Evolutionary conservation across 2,888 invertebrate genomes (phyloP).

Genomic region (Mythimna loreyi): DNA sequence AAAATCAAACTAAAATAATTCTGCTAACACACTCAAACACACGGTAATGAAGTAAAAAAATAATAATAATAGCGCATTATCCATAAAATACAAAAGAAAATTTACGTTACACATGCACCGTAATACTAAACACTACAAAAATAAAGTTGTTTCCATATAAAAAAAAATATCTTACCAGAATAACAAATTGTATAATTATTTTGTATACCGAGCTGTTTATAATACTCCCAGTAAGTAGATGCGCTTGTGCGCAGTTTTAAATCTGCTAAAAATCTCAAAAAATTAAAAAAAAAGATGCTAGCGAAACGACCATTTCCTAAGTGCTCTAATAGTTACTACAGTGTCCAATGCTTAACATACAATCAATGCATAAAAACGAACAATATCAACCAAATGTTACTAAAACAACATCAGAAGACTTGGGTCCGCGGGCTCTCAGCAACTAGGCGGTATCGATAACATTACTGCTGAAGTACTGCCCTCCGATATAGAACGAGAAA

Average conservation of each 20-base stretch:
- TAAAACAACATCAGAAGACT: conserved; percentile 83
- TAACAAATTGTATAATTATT: conserved; percentile 89
- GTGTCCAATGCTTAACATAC: conserved; percentile 83
- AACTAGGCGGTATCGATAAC: conserved; percentile 88
- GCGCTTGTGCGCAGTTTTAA: conserved; percentile 69
- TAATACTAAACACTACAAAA: conserved; percentile 88
- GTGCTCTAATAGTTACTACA: conserved; percentile 89
- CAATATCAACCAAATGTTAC: conserved; percentile 88
- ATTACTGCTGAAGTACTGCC: conserved; percentile 65
- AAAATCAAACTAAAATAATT: conserved; percentile 90
- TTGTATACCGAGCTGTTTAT: conserved; percentile 86
- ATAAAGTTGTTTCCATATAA: conserved; percentile 87
- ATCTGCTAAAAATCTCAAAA: conserved; percentile 84
- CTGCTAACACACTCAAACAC: conserved; percentile 90
- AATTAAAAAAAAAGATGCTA: conserved; percentile 83
- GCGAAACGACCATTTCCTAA: conserved; percentile 88
- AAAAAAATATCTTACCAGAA: conserved; percentile 89
- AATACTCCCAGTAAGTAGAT: conserved; percentile 86
- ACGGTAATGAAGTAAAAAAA: conserved; percentile 87
- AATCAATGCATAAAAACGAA: conserved; percentile 88
- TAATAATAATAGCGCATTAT: conserved; percentile 87
- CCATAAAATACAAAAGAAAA: conserved; percentile 76
- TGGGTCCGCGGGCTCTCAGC: conserved; percentile 88
- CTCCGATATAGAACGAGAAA: conserved; percentile 69
- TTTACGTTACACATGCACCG: conserved; percentile 89